Evolutionary conservation across 2,888 invertebrate species (phyloP).

Genomic region (Drosophila greeni): DNA sequence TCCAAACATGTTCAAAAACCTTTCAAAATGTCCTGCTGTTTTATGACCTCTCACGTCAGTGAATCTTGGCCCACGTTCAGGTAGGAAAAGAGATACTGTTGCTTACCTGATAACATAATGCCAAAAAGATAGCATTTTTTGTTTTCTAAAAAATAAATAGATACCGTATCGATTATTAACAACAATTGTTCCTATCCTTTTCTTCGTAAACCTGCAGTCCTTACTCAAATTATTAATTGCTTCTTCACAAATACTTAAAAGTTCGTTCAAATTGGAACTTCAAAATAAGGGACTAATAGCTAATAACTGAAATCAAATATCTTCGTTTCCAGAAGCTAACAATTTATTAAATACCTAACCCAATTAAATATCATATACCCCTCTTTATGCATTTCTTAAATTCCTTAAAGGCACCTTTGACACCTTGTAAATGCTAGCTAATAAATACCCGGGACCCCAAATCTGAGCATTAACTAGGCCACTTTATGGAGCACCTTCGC

Average conservation of each 20-base stretch:
- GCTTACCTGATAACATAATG: not conserved
- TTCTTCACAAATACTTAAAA: not conserved
- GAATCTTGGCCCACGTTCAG: not conserved
- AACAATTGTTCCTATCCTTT: too few species aligned
- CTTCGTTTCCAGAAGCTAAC: not conserved
- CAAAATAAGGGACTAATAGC: too few species aligned
- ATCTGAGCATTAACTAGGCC: conserved; percentile 10
- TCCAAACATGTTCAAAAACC: conserved; percentile 2
- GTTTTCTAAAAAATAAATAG: not conserved
- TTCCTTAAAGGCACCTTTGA: not conserved
- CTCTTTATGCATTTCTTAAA: not conserved
- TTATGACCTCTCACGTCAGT: conserved; percentile 8
- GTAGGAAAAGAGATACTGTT: not conserved
- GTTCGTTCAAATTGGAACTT: too few species aligned
- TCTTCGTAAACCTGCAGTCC: not conserved
- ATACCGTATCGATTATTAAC: not conserved
- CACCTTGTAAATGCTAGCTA: not conserved
- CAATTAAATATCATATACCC: too few species aligned
- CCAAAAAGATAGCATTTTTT: not conserved
- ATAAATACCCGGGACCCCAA: conserved; percentile 3
- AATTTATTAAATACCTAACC: not conserved
- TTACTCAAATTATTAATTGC: not conserved
- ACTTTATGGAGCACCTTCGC: conserved; percentile 23
- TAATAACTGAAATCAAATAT: not conserved
- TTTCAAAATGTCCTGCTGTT: not conserved